Conservation (phyloP, 1,140 invertebrate genomes). For the Ostrea denselamellosa region DNA sequence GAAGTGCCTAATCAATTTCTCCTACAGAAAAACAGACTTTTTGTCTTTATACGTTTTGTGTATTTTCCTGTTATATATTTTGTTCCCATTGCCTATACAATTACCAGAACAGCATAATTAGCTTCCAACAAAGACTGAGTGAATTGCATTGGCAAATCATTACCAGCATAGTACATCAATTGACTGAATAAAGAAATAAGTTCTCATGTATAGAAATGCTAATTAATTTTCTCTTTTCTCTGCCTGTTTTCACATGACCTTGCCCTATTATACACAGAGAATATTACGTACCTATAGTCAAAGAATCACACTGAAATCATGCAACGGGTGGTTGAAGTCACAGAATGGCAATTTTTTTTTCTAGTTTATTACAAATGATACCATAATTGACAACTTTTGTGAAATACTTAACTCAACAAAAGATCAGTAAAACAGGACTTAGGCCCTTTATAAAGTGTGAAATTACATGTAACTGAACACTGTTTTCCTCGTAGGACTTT, state of each 20-base stretch:
- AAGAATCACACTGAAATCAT: neutral
- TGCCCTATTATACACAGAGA: neutral
- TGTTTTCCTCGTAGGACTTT: neutral
- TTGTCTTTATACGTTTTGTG: neutral
- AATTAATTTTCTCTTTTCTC: constrained; percentile 12
- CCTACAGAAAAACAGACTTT: neutral
- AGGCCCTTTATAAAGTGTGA: neutral
- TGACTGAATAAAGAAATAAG: neutral
- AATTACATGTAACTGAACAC: neutral
- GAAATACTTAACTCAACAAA: neutral
- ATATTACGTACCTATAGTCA: neutral
- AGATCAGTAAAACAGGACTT: neutral
- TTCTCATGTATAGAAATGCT: constrained; percentile 22
- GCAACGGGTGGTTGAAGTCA: neutral
- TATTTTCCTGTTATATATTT: constrained; percentile 9
- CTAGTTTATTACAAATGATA: neutral
- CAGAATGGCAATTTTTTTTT: neutral
- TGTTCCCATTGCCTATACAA: constrained; percentile 2
- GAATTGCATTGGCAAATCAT: constrained; percentile 19
- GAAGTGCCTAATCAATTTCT: constrained; percentile 27
- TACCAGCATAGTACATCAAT: constrained; percentile 15
- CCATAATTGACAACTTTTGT: neutral
- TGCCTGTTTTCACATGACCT: neutral
- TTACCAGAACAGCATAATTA: constrained; percentile 22
- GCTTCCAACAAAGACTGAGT: neutral